Evolutionary conservation across 2,113 vertebrate species (phyloP), one percentile per base, ranked within the genome.

Genomic region (Oryzias woworae): DNA sequence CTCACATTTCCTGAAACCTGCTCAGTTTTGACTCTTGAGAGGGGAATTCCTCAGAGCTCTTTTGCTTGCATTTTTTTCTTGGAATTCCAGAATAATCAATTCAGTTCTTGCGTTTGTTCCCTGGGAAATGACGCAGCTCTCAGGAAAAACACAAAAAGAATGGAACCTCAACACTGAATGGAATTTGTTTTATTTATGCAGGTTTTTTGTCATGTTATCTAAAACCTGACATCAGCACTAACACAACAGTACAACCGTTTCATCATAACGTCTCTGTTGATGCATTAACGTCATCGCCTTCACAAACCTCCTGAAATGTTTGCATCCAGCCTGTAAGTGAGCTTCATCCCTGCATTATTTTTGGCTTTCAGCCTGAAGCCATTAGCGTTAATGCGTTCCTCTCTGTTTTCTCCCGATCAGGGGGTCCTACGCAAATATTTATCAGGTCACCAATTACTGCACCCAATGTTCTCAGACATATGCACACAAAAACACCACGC

Each of bases 341-440:
- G 66, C 73, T 78, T 64, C 42, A 58, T 71, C 58, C 54, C 69
- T 65, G 69, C 62, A 65, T 77, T 72, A 72, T 75, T 74, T 80
- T 79, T 71, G 62, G 63, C 78, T 22, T 78, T 53, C 60, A 66
- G 78, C 78, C 70, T 66, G 57, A 55, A 74, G 62, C 58, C 75
- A 83, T 78, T 77, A 70, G 56, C 55, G 46, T 78, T 58, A 82
- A 82, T 83, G 72, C 73, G 60, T 69, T 67, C 36, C 54, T 62
- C 20, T 64, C 46, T 69, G 57, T 81, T 81, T 79, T 79, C 60
- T 73, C 69, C 57, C 71, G 36, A 70, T 53, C 71, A 71, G 70
- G 70, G 73, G 61, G 42, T 61, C 69, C 66, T 77, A 56, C 66
- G 74, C 84, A 87, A 89, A 89, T 87, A 88, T 90, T 90, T 85